These are phyloP conservation scores for Papilio elwesi DNA, from an alignment of 2,888 invertebrate species.

Conservation along the genomic window DNA sequence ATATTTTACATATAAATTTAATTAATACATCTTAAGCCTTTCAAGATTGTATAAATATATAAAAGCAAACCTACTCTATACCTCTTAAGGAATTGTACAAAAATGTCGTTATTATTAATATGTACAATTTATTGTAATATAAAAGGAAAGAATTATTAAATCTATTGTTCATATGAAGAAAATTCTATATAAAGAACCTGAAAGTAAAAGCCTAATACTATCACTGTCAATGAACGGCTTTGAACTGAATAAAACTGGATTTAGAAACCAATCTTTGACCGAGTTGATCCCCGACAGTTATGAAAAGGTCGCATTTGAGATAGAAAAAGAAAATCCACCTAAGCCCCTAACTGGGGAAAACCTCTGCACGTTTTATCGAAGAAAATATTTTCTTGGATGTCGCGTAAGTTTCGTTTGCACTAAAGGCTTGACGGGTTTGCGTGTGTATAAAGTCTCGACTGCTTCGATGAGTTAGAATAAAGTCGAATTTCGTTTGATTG, in stretches of 20 bases:
- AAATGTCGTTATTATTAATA: too few relatives aligned
- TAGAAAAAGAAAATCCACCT: conserved; percentile 67
- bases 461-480: conserved; percentile 49
- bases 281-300: conserved; percentile 75
- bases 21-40: too few relatives aligned
- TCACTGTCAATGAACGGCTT: conserved; percentile 46
- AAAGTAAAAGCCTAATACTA: conserved; percentile 36
- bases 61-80: too few relatives aligned
- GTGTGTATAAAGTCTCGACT: conserved; percentile 16
- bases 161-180: neutral
- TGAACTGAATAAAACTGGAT: conserved; percentile 63
- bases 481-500: conserved; percentile 46
- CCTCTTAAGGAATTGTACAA: too few relatives aligned
- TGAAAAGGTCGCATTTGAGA: conserved; percentile 72
- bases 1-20: too few relatives aligned
- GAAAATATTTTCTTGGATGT: conserved; percentile 74
- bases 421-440: conserved; percentile 51
- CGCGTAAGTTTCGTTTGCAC: conserved; percentile 63
- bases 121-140: too few relatives aligned
- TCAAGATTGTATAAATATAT: too few relatives aligned
- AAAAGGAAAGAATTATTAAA: neutral
- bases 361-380: conserved; percentile 69
- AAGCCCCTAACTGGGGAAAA: conserved; percentile 67
- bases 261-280: conserved; percentile 67
- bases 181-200: conserved; percentile 8